Conservation (phyloP, 2,797 vertebrate genomes). For the Fistularia tabacaria region DNA sequence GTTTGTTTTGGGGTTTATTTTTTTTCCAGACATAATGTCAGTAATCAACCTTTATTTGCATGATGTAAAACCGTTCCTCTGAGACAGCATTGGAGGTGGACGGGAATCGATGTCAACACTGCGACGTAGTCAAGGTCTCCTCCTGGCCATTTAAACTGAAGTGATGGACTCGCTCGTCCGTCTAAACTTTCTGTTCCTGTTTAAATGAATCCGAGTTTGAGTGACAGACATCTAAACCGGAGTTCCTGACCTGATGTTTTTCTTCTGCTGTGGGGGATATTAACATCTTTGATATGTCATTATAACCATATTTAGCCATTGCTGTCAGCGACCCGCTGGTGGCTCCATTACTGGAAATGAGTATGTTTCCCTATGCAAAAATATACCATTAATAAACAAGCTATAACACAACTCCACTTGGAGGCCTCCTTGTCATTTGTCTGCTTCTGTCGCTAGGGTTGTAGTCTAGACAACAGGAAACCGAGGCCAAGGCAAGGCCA, state of each 20-base stretch:
- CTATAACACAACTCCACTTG: conserved; percentile 79
- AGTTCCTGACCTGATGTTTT: conserved; percentile 60
- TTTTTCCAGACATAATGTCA: conserved; percentile 36
- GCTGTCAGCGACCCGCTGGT: conserved; percentile 77
- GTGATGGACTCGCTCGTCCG: conserved; percentile 6
- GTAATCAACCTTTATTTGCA: conserved; percentile 44
- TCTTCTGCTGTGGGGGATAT: conserved; percentile 76
- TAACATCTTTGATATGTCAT: conserved; percentile 79
- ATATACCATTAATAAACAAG: conserved; percentile 85
- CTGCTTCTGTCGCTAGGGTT: background rate
- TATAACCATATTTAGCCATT: conserved; percentile 83
- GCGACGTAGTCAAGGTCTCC: conserved; percentile 4
- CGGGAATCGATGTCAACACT: conserved; percentile 13
- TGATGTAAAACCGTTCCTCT: conserved; percentile 25
- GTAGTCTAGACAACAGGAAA: background rate
- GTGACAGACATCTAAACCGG: conserved; percentile 44
- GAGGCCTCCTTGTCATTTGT: conserved; percentile 3
- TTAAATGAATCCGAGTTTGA: conserved; percentile 56
- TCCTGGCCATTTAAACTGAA: conserved; percentile 2
- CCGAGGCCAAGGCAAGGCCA: too few relatives aligned
- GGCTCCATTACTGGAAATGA: conserved; percentile 84
- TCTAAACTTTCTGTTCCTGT: conserved; percentile 42
- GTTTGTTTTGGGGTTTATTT: conserved; percentile 29
- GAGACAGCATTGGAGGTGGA: conserved; percentile 14
- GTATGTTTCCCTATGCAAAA: conserved; percentile 91